Percentiles rank a stretch among this genome's conserved stretches.
phyloP scores from a whole-genome alignment of 2,113 vertebrate genomes.

The Psittacara wagleri region DNA sequence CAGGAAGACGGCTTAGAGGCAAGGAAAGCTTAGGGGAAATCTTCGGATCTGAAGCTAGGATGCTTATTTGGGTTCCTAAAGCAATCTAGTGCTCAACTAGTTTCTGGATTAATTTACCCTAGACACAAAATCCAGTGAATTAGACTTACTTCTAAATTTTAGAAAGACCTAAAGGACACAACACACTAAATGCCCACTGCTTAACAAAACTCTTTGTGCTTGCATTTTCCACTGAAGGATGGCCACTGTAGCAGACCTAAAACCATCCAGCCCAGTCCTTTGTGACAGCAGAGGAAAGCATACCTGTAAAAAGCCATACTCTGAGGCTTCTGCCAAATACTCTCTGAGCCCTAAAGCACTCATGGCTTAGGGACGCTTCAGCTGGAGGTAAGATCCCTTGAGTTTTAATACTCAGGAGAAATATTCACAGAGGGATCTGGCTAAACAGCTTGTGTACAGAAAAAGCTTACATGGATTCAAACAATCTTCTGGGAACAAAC shows the following conservation, averaged over 20 bases:
- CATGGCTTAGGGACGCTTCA: neutral
- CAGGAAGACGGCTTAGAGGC: neutral
- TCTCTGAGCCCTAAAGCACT: neutral
- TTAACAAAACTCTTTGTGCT: neutral
- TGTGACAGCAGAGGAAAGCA: neutral
- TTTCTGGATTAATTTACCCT: neutral
- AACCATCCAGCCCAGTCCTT: neutral
- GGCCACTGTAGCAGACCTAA: neutral
- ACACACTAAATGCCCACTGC: neutral
- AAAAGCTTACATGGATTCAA: neutral
- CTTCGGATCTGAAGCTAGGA: neutral
- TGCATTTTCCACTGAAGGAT: neutral
- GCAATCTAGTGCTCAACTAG: neutral
- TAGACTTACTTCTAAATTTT: neutral
- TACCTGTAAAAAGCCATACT: neutral
- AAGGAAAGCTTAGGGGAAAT: neutral
- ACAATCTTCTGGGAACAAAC: neutral
- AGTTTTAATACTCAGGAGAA: neutral
- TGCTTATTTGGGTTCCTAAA: neutral
- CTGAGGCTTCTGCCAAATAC: neutral
- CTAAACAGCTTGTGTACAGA: neutral
- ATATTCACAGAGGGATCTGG: neutral
- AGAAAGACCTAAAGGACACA: neutral
- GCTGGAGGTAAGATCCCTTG: neutral
- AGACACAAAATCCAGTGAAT: neutral